These are phyloP conservation scores for Periophthalmus modestus DNA, from an alignment of 2,113 vertebrate genomes.

Conservation along the genomic window DNA sequence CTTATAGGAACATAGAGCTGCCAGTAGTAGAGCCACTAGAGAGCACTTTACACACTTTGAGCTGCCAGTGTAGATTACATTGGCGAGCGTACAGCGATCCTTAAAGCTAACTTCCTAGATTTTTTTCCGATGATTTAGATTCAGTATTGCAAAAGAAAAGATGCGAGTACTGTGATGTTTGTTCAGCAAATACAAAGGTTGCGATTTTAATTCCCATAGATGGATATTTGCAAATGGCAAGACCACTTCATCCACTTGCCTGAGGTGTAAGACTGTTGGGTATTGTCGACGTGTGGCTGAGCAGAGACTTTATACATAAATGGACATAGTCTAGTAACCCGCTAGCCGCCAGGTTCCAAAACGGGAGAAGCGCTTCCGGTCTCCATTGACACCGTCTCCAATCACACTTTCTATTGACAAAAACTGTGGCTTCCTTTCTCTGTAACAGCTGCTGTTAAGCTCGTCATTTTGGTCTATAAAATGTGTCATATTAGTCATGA, in stretches of 20 bases:
- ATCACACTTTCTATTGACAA: too few species aligned
- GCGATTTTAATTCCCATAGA: not conserved
- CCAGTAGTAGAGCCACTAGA: slow-evolving; percentile 12
- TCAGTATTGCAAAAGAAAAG: not conserved
- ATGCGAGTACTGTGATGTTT: not conserved
- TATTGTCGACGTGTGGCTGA: not conserved
- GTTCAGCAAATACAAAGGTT: not conserved
- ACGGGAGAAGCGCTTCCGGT: too few species aligned
- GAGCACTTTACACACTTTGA: slow-evolving; percentile 2
- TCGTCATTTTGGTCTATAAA: too few species aligned
- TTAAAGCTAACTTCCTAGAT: not conserved
- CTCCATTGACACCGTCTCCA: too few species aligned
- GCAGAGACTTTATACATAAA: too few species aligned
- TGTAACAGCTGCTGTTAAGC: too few species aligned
- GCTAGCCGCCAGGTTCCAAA: too few species aligned
- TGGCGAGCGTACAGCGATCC: not conserved
- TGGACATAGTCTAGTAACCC: too few species aligned
- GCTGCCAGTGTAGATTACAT: not conserved
- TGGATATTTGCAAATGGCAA: too few species aligned
- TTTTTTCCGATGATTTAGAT: not conserved
- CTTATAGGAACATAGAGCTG: slow-evolving; percentile 17
- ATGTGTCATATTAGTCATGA: too few species aligned
- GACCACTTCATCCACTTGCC: not conserved
- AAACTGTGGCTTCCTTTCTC: too few species aligned
- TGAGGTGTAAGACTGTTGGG: not conserved